Conservation (phyloP, 2,888 invertebrate species). For the Lordiphosa andalusiaca region DNA sequence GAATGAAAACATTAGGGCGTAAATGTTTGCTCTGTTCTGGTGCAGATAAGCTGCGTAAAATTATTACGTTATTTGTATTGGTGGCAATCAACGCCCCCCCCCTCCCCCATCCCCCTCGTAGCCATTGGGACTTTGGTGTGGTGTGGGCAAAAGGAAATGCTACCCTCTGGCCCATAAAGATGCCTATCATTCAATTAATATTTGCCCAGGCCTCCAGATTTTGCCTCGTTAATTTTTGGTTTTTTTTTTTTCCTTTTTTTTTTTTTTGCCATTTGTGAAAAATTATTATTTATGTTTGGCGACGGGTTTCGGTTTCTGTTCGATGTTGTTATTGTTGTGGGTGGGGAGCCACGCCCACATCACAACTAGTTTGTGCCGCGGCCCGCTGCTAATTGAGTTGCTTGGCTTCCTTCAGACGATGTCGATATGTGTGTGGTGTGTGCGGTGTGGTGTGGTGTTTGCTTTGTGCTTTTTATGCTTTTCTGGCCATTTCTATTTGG, state of each 20-base stretch:
- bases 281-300: slow-evolving; percentile 50
- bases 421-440: slow-evolving; percentile 11
- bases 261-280: slow-evolving; percentile 42
- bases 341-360: slow-evolving; percentile 10
- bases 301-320: slow-evolving; percentile 5
- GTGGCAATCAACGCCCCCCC: slow-evolving; percentile 67
- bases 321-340: slow-evolving; percentile 2
- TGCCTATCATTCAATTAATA: slow-evolving; percentile 77
- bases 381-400: slow-evolving; percentile 65
- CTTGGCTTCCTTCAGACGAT: slow-evolving; percentile 57
- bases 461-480: slow-evolving; percentile 13
- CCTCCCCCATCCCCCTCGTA: not conserved
- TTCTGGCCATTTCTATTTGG: slow-evolving; percentile 21
- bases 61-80: slow-evolving; percentile 78
- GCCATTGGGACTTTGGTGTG: too few relatives aligned
- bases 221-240: slow-evolving; percentile 22
- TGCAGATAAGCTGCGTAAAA: slow-evolving; percentile 78
- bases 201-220: slow-evolving; percentile 39
- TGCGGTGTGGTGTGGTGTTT: too few relatives aligned
- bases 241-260: slow-evolving; percentile 25
- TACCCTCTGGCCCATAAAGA: slow-evolving; percentile 50
- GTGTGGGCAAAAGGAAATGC: not conserved
- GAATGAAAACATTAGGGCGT: slow-evolving; percentile 78
- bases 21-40: slow-evolving; percentile 79
- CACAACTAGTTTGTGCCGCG: slow-evolving; percentile 22